phyloP scores from a whole-genome alignment of 1,140 invertebrate species.

The Acromyrmex echinatior region DNA sequence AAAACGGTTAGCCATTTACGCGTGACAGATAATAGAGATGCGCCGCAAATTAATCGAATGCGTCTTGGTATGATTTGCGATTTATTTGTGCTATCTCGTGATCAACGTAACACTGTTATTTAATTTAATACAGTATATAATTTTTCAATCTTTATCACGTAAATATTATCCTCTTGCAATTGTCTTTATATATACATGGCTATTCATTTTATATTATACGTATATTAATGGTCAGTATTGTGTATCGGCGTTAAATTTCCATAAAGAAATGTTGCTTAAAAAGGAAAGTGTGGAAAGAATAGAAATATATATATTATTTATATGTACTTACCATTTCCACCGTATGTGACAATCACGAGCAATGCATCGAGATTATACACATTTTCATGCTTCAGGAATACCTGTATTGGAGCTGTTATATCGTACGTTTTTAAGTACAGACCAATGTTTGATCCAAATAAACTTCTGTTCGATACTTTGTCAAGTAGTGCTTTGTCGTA shows the following conservation, averaged over 20 bases:
- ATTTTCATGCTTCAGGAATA: slow-evolving; percentile 85
- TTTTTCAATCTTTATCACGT: slow-evolving; percentile 52
- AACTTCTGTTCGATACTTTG: slow-evolving; percentile 79
- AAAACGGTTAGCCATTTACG: slow-evolving; percentile 54
- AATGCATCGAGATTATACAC: slow-evolving; percentile 83
- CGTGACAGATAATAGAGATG: slow-evolving; percentile 40
- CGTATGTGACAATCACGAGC: slow-evolving; percentile 88
- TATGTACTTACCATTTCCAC: slow-evolving; percentile 85
- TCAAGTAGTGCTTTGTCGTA: slow-evolving; percentile 83
- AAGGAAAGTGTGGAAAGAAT: slow-evolving; percentile 14
- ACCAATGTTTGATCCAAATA: slow-evolving; percentile 89
- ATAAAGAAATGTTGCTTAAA: slow-evolving; percentile 17
- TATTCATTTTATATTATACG: slow-evolving; percentile 53
- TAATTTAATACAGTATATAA: slow-evolving; percentile 50
- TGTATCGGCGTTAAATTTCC: slow-evolving; percentile 18
- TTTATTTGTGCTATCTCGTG: slow-evolving; percentile 36
- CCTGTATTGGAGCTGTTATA: slow-evolving; percentile 53
- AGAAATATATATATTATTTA: not conserved
- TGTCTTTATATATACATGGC: slow-evolving; percentile 18
- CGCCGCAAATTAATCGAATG: slow-evolving; percentile 57
- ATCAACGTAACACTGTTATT: slow-evolving; percentile 41
- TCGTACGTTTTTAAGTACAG: slow-evolving; percentile 84
- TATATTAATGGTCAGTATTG: slow-evolving; percentile 30
- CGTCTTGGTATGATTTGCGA: slow-evolving; percentile 44
- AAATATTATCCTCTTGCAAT: slow-evolving; percentile 36